Conservation (phyloP, 2,113 vertebrate species). For the Toxostoma redivivum region DNA sequence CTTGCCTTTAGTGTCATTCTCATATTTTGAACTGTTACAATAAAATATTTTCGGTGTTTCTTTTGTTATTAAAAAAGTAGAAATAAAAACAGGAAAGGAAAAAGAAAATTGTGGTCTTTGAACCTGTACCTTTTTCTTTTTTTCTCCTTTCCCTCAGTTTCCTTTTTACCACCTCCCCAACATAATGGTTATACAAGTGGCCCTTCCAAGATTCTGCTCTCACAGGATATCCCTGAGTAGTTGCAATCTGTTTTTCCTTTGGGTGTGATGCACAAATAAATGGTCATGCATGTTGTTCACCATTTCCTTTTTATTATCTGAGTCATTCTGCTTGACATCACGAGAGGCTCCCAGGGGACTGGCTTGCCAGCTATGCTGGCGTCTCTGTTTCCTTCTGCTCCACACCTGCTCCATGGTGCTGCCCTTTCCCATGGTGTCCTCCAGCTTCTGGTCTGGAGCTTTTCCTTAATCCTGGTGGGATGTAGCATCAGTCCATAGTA, state of each 20-base stretch:
- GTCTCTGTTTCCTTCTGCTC: neutral
- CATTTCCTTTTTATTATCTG: neutral
- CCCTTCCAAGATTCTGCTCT: neutral
- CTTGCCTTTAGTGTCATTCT: neutral
- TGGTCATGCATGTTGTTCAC: neutral
- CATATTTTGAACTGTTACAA: neutral
- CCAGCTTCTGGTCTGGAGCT: neutral
- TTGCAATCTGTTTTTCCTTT: conserved; percentile 6
- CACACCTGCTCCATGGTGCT: accelerated
- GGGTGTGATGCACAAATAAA: neutral
- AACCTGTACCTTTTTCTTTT: neutral
- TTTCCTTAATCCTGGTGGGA: neutral
- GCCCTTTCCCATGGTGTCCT: neutral
- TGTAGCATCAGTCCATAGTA: neutral
- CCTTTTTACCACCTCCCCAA: neutral
- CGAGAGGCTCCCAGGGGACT: neutral
- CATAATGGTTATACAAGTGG: neutral
- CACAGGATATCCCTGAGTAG: neutral
- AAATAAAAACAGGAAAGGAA: neutral
- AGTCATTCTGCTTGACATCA: neutral
- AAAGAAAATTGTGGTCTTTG: neutral
- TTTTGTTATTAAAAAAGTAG: neutral
- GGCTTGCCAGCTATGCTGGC: neutral
- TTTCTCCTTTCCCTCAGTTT: neutral
- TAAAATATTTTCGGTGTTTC: neutral